Conservation (phyloP, 2,797 vertebrate genomes). For the Staurois parvus region DNA sequence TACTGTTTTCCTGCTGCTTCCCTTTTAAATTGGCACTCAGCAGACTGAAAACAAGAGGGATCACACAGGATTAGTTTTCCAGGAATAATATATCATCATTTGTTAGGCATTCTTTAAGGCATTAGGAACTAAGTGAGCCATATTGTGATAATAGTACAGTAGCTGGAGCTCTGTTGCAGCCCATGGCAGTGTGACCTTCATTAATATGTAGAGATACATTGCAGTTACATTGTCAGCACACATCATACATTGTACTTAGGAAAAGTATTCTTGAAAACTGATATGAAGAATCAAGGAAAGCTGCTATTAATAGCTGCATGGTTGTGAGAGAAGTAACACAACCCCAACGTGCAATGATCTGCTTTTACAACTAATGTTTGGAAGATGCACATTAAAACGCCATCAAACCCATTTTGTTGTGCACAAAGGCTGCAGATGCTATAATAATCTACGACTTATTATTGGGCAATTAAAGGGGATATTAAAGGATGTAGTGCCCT, state of each 20-base stretch:
- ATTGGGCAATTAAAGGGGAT: no score
- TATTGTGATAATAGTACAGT: slow-evolving; percentile 10
- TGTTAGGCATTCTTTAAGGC: background rate
- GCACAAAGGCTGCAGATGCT: background rate
- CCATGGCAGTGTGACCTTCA: slow-evolving; percentile 46
- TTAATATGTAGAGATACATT: slow-evolving; percentile 27
- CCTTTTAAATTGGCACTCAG: background rate
- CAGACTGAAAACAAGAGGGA: background rate
- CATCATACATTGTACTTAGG: slow-evolving; percentile 27
- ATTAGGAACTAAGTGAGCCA: slow-evolving; percentile 4
- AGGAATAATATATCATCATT: slow-evolving; percentile 13
- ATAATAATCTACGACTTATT: no score
- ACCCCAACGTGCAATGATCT: background rate
- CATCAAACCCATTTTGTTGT: background rate
- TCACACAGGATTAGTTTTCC: background rate
- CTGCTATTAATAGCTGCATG: slow-evolving; percentile 34
- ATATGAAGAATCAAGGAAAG: slow-evolving; percentile 35
- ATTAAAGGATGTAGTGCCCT: no score
- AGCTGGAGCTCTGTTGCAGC: background rate
- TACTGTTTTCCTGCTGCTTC: background rate
- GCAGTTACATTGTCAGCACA: slow-evolving; percentile 22
- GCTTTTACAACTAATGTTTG: background rate
- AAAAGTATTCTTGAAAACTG: slow-evolving; percentile 35
- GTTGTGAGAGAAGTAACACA: background rate
- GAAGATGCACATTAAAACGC: background rate